Percentiles rank a stretch among this genome's conserved stretches.
Evolutionary conservation across 2,797 vertebrate species (phyloP).

Genomic region (Crenichthys baileyi): DNA sequence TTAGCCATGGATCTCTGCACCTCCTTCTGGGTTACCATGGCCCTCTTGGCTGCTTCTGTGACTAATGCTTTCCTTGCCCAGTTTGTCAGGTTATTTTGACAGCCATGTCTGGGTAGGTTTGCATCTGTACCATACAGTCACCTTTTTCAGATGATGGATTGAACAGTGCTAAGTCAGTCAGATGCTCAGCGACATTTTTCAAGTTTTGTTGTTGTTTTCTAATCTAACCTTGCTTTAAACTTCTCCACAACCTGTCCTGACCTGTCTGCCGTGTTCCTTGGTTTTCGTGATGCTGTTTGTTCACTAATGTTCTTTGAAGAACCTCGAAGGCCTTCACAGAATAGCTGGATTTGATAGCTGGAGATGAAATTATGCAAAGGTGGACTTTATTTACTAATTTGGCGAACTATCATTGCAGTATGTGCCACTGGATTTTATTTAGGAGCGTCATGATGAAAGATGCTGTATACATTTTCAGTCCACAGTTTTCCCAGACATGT

Average conservation of each 20-base stretch:
- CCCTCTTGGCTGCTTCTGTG: background rate
- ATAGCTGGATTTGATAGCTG: too few species aligned
- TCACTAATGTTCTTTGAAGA: background rate
- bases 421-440: background rate
- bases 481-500: background rate
- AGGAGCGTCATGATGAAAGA: background rate
- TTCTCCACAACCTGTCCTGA: background rate
- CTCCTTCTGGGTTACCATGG: background rate
- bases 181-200: background rate
- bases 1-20: too few species aligned
- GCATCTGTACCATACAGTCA: background rate
- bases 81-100: background rate
- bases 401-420: too few species aligned
- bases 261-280: background rate
- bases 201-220: background rate
- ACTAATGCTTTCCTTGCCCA: background rate
- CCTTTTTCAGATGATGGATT: background rate
- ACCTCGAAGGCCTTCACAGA: too few species aligned
- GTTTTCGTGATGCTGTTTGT: background rate
- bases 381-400: too few species aligned
- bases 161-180: background rate
- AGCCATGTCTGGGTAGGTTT: background rate
- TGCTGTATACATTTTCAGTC: background rate
- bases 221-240: background rate
- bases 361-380: too few species aligned